These are phyloP conservation scores for Bucorvus abyssinicus DNA, from an alignment of 2,797 vertebrate species.

Conservation along the genomic window DNA sequence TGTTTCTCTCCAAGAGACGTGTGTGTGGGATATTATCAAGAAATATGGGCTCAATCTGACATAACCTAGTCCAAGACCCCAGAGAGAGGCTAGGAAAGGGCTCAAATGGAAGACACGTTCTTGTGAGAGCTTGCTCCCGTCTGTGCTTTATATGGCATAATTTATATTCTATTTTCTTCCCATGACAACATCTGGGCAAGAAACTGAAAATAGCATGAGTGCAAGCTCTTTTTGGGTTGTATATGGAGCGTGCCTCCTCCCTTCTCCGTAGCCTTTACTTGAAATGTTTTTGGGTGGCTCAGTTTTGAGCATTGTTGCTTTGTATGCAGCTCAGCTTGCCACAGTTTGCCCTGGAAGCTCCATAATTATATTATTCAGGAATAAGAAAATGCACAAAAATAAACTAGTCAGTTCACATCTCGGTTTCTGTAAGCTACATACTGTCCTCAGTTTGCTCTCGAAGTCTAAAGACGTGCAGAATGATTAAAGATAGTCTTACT, in stretches of 20 bases:
- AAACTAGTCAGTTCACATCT: neutral
- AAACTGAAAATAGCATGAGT: neutral
- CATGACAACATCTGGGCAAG: neutral
- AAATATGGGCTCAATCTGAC: neutral
- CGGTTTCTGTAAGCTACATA: neutral
- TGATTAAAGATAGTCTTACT: neutral
- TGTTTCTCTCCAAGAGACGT: neutral
- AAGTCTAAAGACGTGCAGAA: neutral
- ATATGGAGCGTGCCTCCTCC: neutral
- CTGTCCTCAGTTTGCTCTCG: neutral
- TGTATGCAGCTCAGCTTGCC: neutral
- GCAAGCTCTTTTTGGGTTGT: neutral
- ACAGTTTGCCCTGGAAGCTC: neutral
- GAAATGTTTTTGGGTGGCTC: neutral
- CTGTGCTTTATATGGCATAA: neutral
- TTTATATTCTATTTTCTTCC: neutral
- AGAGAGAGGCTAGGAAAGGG: neutral
- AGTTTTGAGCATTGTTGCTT: neutral
- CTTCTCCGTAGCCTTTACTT: neutral
- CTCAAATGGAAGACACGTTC: neutral
- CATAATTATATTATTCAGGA: neutral
- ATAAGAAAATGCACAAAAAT: neutral
- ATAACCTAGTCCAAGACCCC: neutral
- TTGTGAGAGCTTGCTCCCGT: neutral
- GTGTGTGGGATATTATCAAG: neutral